A percentile compares a stretch with the other conserved stretches of the same genome.
Conservation (phyloP, 2,888 invertebrate species). For the Lithophane semibrunnea region DNA sequence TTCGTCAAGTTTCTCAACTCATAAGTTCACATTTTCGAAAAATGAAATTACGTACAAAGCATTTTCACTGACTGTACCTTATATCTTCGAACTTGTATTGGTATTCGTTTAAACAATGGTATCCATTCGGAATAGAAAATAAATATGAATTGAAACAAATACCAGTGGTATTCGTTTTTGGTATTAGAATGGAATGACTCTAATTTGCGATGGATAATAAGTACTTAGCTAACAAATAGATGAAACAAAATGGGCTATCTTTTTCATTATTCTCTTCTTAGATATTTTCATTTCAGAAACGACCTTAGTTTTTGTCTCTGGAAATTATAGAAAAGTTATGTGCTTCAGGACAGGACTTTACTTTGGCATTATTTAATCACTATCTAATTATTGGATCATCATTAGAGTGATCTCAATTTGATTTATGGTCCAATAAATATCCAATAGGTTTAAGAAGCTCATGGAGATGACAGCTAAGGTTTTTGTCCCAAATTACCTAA, state of each 20-base stretch:
- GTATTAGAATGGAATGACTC: no score
- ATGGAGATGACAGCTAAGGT: not conserved
- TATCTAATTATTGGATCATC: not conserved
- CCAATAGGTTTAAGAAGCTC: constrained; percentile 16
- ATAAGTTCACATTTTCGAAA: no score
- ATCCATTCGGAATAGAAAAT: no score
- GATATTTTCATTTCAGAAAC: not conserved
- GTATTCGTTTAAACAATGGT: no score
- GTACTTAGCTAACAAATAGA: not conserved
- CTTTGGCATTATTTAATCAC: not conserved
- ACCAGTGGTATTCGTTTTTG: no score
- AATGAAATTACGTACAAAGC: no score
- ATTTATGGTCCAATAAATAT: constrained; percentile 3
- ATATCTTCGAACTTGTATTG: no score
- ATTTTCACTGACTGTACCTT: no score
- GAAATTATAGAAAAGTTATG: not conserved
- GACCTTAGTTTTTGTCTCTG: not conserved
- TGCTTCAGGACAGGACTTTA: not conserved
- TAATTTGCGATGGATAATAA: not conserved
- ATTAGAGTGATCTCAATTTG: not conserved
- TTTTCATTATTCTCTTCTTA: not conserved
- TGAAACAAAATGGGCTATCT: not conserved
- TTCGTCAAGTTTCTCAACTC: no score
- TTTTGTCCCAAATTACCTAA: constrained; percentile 40
- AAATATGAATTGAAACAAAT: no score